phyloP scores from a whole-genome alignment of 2,797 vertebrate species.

The Catostomus latipinnis region DNA sequence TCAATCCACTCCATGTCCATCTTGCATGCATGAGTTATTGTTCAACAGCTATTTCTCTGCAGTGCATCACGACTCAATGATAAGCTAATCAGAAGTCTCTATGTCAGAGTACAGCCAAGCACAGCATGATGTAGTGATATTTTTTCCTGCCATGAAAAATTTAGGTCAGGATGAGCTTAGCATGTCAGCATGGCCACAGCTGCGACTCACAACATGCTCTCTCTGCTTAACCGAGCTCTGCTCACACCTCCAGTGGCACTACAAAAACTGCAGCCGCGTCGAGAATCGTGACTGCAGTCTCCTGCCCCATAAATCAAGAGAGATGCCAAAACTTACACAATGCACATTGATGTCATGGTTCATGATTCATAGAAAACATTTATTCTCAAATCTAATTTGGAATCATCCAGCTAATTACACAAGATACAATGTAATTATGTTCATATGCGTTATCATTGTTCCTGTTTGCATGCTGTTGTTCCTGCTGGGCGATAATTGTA shows the following conservation, averaged over 20 bases:
- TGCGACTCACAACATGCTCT: conserved; percentile 37
- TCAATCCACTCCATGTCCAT: not conserved
- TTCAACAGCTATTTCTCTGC: not conserved
- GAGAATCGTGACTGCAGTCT: conserved; percentile 35
- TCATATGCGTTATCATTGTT: not conserved
- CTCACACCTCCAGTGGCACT: not conserved
- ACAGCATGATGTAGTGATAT: conserved; percentile 20
- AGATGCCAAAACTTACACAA: not conserved
- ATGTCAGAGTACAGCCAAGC: not conserved
- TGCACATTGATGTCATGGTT: no score
- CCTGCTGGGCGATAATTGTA: not conserved
- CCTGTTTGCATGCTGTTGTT: conserved; percentile 6
- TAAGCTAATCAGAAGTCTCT: not conserved
- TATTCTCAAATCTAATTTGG: not conserved
- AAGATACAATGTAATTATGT: conserved; percentile 11
- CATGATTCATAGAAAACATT: not conserved
- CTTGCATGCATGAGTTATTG: no score
- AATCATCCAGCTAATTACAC: conserved; percentile 1
- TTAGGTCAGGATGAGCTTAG: conserved; percentile 52
- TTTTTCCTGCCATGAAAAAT: conserved; percentile 55
- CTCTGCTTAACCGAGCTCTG: conserved; percentile 5
- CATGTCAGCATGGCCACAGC: conserved; percentile 48
- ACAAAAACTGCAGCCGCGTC: not conserved
- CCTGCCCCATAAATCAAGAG: not conserved
- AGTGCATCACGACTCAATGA: not conserved